Evolutionary conservation across 2,888 invertebrate genomes (phyloP), one percentile per base, ranked within the genome.

Genomic region (Lissonota sp.): DNA sequence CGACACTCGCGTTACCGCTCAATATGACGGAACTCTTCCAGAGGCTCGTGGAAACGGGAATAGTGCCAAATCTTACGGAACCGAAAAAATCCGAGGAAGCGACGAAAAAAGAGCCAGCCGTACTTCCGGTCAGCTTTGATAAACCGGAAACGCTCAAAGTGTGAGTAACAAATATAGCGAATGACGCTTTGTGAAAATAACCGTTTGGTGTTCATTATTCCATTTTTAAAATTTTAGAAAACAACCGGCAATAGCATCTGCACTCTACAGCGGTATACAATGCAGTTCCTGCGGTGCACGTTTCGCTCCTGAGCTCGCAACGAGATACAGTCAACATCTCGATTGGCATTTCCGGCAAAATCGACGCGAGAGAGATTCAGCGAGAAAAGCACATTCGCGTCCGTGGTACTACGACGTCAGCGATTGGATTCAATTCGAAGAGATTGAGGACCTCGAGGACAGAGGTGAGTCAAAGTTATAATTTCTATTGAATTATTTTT

Each of bases 281-380:
- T 99, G 99, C 93, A 97, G 97, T 84, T 97, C 98, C 69, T 99
- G 99, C 93, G 99, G 99, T 44, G 95, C 98, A 80, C 95, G 99
- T 60, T 99, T 99, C 93, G 96, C 97, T 10, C 96, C 97, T 0
- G 97, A 98, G 93, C 96, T 97, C 90, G 97, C 97, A 6, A 96
- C 96, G 85, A 95, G 97, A 83, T 99, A 99, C 93, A 97, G 96
- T 88, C 97, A 98, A 91, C 99, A 99, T 93, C 94, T 99, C 80
- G 99, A 99, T 93, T 99, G 99, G 99, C 99, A 99, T 93, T 99
- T 99, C 93, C 94, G 98, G 0, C 97, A 98, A 93, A 99, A 99
- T 93, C 94, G 98, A 1, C 94, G 96, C 72, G 98, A 98, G 87
- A 95, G 98, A 84, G 97, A 97, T 90, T 96, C 97, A 0, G 96